Evolutionary conservation across 2,888 invertebrate genomes (phyloP), one percentile per base, ranked within the genome.

Genomic region (Dendrolimus pini): DNA sequence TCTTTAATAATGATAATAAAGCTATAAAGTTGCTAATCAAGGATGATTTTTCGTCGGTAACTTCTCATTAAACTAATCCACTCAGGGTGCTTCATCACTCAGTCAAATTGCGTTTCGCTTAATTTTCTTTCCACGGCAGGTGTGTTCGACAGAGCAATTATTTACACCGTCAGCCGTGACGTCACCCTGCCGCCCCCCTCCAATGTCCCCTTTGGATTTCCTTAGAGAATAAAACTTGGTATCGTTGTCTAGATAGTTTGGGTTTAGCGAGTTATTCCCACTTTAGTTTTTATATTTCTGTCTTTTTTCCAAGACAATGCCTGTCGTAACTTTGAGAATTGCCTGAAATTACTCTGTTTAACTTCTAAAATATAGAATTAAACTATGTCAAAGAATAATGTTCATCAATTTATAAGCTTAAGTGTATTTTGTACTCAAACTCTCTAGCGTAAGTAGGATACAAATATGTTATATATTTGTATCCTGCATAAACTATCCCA

Each of bases 71-170:
- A 87, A 87, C 81, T 84, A 85, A 89, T 89, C 84, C 84, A 82
- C 81, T 75, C 75, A 78, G 77, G 85, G 86, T 88, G 83, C 89
- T 88, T 85, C 85, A 89, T 89, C 89, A 89, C 86, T 90, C 89
- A 89, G 88, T 89, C 89, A 89, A 89, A 89, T 89, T 89, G 86
- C 88, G 88, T 89, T 89, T 85, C 87, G 82, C 89, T 89, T 90
- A 89, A 90, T 90, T 89, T 90, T 89, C 89, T 89, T 89, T 89
- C 80, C 77, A 81, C 82, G 80, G 85, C 90, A 89, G 90, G 89
- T 90, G 90, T 89, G 87, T 90, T 90, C 90, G 90, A 90, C 90
- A 87, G 85, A 88, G 87, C 88, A 89, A 89, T 90, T 90, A 90
- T 90, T 90, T 89, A 90, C 86, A 85, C 81, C 87, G 86, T 76